Base-by-base conservation (phyloP, 2,797 vertebrate genomes). In the Manis crassicaudata region DNA sequence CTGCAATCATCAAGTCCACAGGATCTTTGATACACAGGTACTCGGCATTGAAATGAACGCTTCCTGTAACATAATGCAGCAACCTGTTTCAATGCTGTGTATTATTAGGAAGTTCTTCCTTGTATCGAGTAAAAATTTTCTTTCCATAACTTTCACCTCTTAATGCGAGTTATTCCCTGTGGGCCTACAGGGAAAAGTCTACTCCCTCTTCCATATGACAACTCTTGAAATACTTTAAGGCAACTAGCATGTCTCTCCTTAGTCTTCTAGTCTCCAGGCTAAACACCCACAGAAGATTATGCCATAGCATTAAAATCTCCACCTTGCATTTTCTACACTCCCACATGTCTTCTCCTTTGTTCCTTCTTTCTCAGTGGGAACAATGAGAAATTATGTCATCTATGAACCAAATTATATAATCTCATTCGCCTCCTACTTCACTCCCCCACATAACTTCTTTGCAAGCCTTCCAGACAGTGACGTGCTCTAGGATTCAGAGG, bases 361-460 rank as follows among this genome's bases (percentile, higher is more conserved):
- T 92, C 72, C 29, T 87, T 84, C 60, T 84, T 40, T 90, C 81
- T 92, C 65, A 80, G 52, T 80, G 62, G 72, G 65, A 87, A 87
- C 46, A 76, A 84, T 90, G 60, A 96, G 40, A 80, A 96, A 84
- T 72, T 85, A 92, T 73, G 54, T 77, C 65, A 94, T 68, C 85
- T 50, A 60, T 90, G 80, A 93, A 95, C 27, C 6, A 46, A 84
- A 90, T 97, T 96, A 96, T 54, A 93, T 95, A 94, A 94, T 95
- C 14, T 65, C 73, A 91, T 9, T 94, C 60, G 90, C 60, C n/a
- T 81, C 37, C 52, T 92, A 80, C 67, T 95, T 56, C 21, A 82
- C 52, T 92, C 37, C 25, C 32, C 1, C 32, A 68, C n/a, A 60
- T 5, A 88, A 16, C 25, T 76, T 92, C 94, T 86, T 85, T 87